Percentiles rank a stretch among this genome's conserved stretches.
Evolutionary conservation across 2,113 vertebrate genomes (phyloP).

Genomic region (Bettongia penicillata): DNA sequence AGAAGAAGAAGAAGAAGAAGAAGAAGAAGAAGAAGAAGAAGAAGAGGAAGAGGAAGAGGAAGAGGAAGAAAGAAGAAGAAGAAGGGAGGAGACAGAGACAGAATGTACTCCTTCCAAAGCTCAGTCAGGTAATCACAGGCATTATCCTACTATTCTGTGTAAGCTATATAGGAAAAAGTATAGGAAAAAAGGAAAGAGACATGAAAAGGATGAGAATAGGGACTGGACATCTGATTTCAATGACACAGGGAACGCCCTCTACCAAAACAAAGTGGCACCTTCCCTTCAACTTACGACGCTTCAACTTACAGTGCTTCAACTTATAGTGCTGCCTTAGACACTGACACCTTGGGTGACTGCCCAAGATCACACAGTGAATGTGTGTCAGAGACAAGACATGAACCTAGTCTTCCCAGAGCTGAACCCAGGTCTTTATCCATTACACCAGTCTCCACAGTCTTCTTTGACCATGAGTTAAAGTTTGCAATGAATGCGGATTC

Average conservation of each 20-base stretch:
- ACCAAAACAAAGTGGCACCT: background rate
- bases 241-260: background rate
- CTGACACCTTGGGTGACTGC: background rate
- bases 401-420: background rate
- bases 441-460: background rate
- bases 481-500: background rate
- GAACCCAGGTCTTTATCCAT: background rate
- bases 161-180: background rate
- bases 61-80: too few species aligned
- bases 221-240: background rate
- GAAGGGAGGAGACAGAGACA: background rate
- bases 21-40: too few species aligned
- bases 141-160: background rate
- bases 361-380: background rate
- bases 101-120: background rate
- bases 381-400: background rate
- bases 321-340: background rate
- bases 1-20: too few species aligned
- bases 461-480: background rate
- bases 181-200: too few species aligned
- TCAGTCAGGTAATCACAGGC: background rate
- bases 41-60: too few species aligned
- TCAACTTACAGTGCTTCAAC: too few species aligned
- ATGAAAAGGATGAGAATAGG: background rate
- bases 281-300: background rate